Percentiles rank a stretch among this genome's conserved stretches.
These are phyloP conservation scores for Agelastica alni DNA, from an alignment of 2,888 invertebrate species.

Conservation along the genomic window DNA sequence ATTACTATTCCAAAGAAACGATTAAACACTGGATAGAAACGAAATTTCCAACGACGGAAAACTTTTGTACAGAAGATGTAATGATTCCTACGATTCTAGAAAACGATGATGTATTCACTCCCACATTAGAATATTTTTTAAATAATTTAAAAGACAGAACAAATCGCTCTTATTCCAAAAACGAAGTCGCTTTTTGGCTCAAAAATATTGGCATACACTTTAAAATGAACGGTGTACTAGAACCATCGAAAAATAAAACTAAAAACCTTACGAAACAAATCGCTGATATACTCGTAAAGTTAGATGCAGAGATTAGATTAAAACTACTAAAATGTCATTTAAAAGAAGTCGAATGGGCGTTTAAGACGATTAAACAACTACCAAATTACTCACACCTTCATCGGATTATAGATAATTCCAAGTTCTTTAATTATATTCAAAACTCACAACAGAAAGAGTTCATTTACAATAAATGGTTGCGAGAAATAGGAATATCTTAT, in stretches of 20 bases:
- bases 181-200: neutral
- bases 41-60: no score
- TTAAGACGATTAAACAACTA: neutral
- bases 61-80: no score
- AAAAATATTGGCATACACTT: neutral
- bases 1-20: neutral
- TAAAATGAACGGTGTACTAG: neutral
- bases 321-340: neutral
- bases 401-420: neutral
- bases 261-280: neutral
- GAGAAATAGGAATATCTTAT: neutral
- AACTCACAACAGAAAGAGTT: neutral
- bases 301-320: neutral
- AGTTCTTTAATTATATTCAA: neutral
- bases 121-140: neutral
- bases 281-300: neutral
- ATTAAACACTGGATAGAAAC: conserved; percentile 4
- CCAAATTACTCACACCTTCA: neutral
- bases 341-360: neutral
- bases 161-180: neutral
- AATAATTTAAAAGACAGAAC: neutral
- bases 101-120: neutral
- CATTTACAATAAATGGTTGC: neutral
- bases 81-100: conserved; percentile 1
- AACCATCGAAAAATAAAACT: neutral